phyloP scores from a whole-genome alignment of 2,113 vertebrate genomes.

The Australoheros scitulus region DNA sequence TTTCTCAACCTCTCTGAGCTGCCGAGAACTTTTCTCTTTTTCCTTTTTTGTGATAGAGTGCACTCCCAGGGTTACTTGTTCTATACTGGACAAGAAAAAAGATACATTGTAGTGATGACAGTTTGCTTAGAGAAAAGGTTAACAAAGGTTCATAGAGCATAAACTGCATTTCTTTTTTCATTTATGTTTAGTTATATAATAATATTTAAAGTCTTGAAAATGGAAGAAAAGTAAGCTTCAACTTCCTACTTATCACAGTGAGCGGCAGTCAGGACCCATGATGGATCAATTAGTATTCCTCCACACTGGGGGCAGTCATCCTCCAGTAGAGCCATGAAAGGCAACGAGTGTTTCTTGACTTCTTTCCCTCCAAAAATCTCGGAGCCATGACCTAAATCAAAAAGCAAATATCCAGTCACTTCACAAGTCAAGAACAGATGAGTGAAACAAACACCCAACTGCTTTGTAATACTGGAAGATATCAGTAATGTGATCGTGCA shows the following conservation, averaged over 20 bases:
- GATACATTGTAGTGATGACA: no score
- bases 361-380: constrained; percentile 16
- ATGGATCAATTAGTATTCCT: constrained; percentile 63
- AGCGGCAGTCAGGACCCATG: constrained; percentile 77
- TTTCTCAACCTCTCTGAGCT: no score
- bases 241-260: constrained; percentile 60
- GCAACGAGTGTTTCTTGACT: constrained; percentile 3
- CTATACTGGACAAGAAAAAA: no score
- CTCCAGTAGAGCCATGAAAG: constrained; percentile 17
- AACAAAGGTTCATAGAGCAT: no score
- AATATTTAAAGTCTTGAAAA: no score
- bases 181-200: no score
- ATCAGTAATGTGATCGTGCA: background rate
- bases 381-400: constrained; percentile 40
- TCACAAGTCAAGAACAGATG: background rate
- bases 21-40: no score
- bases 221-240: background rate
- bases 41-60: no score
- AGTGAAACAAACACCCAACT: background rate
- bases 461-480: background rate
- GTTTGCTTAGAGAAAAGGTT: no score
- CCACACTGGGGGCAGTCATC: background rate
- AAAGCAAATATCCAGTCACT: background rate
- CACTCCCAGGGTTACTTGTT: no score
- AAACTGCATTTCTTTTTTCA: no score